Conservation (phyloP, 2,888 invertebrate species). For the Timema cristinae region DNA sequence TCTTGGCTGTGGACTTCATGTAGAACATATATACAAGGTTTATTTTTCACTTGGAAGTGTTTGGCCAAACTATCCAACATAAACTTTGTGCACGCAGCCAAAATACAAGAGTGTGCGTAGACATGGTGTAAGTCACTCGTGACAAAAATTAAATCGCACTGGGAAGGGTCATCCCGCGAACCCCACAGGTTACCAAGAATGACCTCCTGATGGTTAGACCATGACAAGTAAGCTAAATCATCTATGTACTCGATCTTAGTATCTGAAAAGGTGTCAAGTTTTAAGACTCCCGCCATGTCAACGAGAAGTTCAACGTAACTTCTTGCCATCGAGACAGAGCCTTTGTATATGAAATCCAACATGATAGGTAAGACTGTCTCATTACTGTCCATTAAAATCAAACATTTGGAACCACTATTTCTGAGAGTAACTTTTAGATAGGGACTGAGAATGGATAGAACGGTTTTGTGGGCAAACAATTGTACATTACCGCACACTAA, state of each 20-base stretch:
- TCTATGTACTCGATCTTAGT: conserved; percentile 11
- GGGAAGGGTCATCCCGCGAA: conserved; percentile 15
- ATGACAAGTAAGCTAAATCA: conserved; percentile 15
- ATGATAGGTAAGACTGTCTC: conserved; percentile 17
- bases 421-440: conserved; percentile 14
- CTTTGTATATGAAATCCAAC: conserved; percentile 24
- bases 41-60: conserved; percentile 8
- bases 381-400: conserved; percentile 18
- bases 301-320: conserved; percentile 15
- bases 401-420: conserved; percentile 10
- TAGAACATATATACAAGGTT: conserved; percentile 24
- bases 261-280: conserved; percentile 14
- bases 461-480: conserved; percentile 20
- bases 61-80: conserved; percentile 21
- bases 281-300: conserved; percentile 11
- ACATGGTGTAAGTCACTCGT: conserved; percentile 18
- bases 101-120: conserved; percentile 22
- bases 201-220: conserved; percentile 17
- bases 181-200: conserved; percentile 22
- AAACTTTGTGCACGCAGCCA: conserved; percentile 23
- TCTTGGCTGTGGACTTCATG: conserved; percentile 24
- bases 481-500: conserved; percentile 18
- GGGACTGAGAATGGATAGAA: conserved; percentile 22
- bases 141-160: conserved; percentile 24
- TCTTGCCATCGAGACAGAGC: conserved; percentile 10